Base-by-base conservation (phyloP, 2,888 invertebrate species). In the Euzophera pinguis region DNA sequence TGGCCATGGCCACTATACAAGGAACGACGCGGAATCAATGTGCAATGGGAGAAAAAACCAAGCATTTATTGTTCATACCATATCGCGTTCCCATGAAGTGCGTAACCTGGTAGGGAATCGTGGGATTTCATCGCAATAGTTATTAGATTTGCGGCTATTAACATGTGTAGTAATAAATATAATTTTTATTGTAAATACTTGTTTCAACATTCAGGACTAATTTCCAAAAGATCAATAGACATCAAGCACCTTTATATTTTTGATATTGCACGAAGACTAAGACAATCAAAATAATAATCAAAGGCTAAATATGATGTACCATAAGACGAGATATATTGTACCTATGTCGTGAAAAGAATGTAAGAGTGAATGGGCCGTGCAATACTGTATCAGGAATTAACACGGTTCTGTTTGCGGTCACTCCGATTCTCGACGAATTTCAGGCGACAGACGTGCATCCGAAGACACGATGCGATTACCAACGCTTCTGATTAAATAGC, bases 391-490 rank as follows among this genome's bases (percentile, higher is more conserved):
- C 62, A 66, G 61, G 60, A 67, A 59, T 59, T 57, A 56, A 61
- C 60, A 78, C 75, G 74, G 71, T 73, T 81, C 78, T 78, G 70
- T 71, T 70, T 82, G 81, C 71, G 81, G 84, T 76, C 61, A 70
- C 65, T 77, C 65, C 45, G 55, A 71, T 73, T 67, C 64, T 73
- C 68, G 69, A 71, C 71, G 67, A 77, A 76, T 78, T 72, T 78
- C 68, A 68, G 70, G 60, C 60, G 71, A 73, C 68, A 71, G 72
- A 82, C 83, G 81, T 83, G 82, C 78, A 81, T 79, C 60, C 67
- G 68, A 63, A 67, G 66, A 67, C 71, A 65, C 69, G 70, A 68
- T 69, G 61, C 66, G 60, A 69, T 71, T 71, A 75, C 72, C 69
- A 66, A 68, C 66, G 72, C 57, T 61, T 63, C 62, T 72, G 75